Base-by-base conservation (phyloP, 2,113 vertebrate species). In the Colius striatus region DNA sequence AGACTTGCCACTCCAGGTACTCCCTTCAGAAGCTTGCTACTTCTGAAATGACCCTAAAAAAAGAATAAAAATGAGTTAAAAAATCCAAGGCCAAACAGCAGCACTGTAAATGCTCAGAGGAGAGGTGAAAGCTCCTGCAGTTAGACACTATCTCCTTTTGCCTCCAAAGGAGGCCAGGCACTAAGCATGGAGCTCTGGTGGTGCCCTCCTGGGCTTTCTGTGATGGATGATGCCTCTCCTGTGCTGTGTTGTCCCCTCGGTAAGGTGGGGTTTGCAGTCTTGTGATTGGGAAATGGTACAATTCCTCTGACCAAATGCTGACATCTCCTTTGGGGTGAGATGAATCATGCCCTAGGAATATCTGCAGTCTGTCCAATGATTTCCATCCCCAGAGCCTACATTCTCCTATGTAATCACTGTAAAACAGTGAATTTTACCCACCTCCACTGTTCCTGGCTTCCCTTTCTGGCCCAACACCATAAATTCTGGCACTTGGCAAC, bases 1-100 rank as follows among this genome's bases (percentile, higher is more conserved):
- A 84, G 30, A 75, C 17, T 36, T 30, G n/a, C 32, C 21, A 6
- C 47, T 53, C 21, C 57, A 77, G 30, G 48, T 11, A 70, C 14
- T 20, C 29, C 1, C 1, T 10, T 41, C 38, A 15, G 0, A 1
- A 2, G 2, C 58, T 53, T 0, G 0, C 23, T 1, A 4, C 26
- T 65, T 83, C 58, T 61, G 54, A 89, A 90, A 80, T 5, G 13
- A 72, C 7, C 13, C 16, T 48, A 70, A 61, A 7, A 7, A 60
- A 87, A 68, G 7, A 53, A 85, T 32, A 8, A 65, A 48, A 82
- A 71, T 6, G 2, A 1, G 1, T 34, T 53, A 23, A 83, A 75
- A 76, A 17, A 41, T 21, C 9, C 17, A 43, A 72, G 11, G 13
- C 27, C 71, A 32, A 71, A 12, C 13, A 53, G 83, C 43, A 92